phyloP scores from a whole-genome alignment of 2,888 invertebrate genomes.

The Danaus chrysippus region DNA sequence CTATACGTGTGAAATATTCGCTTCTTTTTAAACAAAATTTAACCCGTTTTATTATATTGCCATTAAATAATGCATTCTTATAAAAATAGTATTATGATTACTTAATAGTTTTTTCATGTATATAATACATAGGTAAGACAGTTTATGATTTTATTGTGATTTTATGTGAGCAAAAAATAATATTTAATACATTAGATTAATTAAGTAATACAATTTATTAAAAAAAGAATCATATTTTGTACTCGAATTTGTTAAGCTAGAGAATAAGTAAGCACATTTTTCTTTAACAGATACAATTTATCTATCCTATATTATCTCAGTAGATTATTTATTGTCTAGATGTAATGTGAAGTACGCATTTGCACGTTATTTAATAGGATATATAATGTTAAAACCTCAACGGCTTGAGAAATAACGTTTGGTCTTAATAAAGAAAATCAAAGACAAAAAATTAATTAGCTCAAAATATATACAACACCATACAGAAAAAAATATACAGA shows the following conservation, averaged over 20 bases:
- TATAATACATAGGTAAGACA: background rate
- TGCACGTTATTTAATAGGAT: slow-evolving; percentile 8
- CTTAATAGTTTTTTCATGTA: background rate
- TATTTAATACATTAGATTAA: slow-evolving; percentile 7
- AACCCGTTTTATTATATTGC: background rate
- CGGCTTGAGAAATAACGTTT: background rate
- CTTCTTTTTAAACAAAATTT: background rate
- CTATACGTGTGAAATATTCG: background rate
- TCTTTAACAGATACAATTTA: slow-evolving; percentile 26
- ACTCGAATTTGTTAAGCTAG: background rate
- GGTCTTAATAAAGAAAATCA: background rate
- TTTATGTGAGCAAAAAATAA: background rate
- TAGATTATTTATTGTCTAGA: slow-evolving; percentile 3
- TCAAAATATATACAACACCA: background rate
- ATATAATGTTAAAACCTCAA: background rate
- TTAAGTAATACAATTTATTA: background rate
- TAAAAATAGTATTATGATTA: background rate
- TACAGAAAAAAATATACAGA: too few species aligned
- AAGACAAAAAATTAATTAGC: background rate
- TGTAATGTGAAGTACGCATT: slow-evolving; percentile 18
- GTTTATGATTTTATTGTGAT: background rate
- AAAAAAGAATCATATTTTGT: slow-evolving; percentile 1
- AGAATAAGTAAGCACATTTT: slow-evolving; percentile 12
- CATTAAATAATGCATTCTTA: background rate
- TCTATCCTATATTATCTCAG: background rate